phyloP scores from a whole-genome alignment of 2,113 vertebrate genomes.

The Procapra przewalskii region DNA sequence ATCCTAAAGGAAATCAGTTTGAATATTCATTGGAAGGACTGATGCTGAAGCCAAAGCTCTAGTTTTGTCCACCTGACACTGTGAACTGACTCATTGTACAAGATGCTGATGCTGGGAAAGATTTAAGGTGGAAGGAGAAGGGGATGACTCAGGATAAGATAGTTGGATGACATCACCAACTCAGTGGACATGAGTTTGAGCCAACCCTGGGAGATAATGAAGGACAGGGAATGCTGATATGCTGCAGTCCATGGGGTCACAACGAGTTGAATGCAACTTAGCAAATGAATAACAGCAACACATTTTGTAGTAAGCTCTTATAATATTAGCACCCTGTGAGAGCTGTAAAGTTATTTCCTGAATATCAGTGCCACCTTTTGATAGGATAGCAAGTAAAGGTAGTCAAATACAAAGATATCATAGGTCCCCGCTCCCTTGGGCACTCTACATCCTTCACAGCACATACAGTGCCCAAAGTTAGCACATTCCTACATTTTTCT shows the following conservation, averaged over 20 bases:
- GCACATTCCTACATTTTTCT: neutral
- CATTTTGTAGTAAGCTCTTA: neutral
- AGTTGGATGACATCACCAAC: neutral
- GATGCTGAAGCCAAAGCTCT: neutral
- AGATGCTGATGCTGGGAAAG: neutral
- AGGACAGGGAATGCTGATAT: neutral
- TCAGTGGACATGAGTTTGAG: neutral
- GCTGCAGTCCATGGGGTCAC: neutral
- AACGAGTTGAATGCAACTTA: neutral
- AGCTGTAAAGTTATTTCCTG: neutral
- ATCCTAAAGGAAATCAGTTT: neutral
- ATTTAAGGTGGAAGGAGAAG: neutral
- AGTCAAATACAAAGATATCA: neutral
- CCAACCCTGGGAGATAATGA: neutral
- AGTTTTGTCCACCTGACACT: neutral
- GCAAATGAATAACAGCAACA: neutral
- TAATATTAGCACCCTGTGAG: neutral
- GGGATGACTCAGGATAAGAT: neutral
- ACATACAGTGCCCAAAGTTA: neutral
- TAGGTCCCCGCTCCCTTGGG: neutral
- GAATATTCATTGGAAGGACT: neutral
- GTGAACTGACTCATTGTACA: neutral
- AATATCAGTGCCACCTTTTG: neutral
- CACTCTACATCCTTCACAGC: neutral
- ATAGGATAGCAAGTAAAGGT: neutral